These are phyloP conservation scores for Rhogogaster chlorosoma DNA, from an alignment of 2,888 invertebrate genomes.

Conservation along the genomic window DNA sequence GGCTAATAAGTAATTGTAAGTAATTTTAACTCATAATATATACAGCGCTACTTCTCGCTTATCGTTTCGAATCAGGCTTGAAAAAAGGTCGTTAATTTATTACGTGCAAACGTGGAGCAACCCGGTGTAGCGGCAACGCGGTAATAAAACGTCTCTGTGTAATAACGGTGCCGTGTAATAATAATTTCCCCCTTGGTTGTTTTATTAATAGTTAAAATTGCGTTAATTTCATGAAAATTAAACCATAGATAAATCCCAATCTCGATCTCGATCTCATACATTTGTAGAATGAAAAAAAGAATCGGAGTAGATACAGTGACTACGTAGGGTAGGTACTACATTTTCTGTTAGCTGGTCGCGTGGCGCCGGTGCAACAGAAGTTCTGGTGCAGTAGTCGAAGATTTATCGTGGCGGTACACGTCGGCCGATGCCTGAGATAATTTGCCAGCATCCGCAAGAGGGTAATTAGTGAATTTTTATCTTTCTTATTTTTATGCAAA, in stretches of 20 bases:
- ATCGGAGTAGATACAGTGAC: not conserved
- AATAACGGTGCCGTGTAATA: not conserved
- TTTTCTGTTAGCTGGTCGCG: constrained; percentile 13
- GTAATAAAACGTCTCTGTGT: constrained; percentile 15
- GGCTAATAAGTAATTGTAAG: constrained; percentile 60
- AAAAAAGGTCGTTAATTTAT: constrained; percentile 41
- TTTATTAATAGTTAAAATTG: not conserved
- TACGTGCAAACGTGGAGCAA: constrained; percentile 45
- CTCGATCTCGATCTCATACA: not conserved
- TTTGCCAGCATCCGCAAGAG: constrained; percentile 40
- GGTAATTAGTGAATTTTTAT: constrained; percentile 43
- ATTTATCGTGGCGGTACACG: constrained; percentile 29
- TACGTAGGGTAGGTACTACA: not conserved
- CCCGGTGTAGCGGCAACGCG: not conserved
- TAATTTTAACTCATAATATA: constrained; percentile 2
- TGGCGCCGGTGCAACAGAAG: not conserved
- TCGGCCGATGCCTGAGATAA: constrained; percentile 47
- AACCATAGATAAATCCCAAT: not conserved
- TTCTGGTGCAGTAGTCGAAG: constrained; percentile 13
- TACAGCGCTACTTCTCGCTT: constrained; percentile 34
- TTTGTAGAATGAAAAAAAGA: not conserved
- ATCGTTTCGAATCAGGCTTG: constrained; percentile 49
- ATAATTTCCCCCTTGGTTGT: constrained; percentile 50
- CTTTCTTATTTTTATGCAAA: constrained; percentile 45
- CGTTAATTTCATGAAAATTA: not conserved